These are phyloP conservation scores for Melanostigma gelatinosum DNA, from an alignment of 2,113 vertebrate species.

Conservation along the genomic window DNA sequence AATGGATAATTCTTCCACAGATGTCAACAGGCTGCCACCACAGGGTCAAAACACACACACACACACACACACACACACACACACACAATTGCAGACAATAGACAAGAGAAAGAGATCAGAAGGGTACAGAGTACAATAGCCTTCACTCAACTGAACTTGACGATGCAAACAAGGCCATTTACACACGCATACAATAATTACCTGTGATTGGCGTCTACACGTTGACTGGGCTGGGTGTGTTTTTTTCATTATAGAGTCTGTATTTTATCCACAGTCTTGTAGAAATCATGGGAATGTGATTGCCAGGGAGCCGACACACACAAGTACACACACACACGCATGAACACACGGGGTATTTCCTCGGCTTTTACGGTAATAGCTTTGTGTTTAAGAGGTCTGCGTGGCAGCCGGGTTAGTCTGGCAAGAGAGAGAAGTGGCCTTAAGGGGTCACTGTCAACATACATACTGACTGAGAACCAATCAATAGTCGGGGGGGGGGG, in stretches of 20 bases:
- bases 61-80: slow-evolving; percentile 17
- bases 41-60: slow-evolving; percentile 65
- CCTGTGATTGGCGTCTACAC: background rate
- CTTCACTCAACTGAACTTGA: slow-evolving; percentile 5
- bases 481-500: slow-evolving; percentile 51
- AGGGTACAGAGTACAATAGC: background rate
- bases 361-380: slow-evolving; percentile 8
- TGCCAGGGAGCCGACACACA: background rate
- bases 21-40: slow-evolving; percentile 74
- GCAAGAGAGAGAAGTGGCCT: slow-evolving; percentile 65
- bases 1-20: slow-evolving; percentile 74
- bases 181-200: background rate
- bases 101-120: slow-evolving; percentile 34
- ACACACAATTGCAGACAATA: slow-evolving; percentile 12
- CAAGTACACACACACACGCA: background rate
- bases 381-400: slow-evolving; percentile 34
- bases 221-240: background rate
- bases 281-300: slow-evolving; percentile 4
- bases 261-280: background rate
- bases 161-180: background rate
- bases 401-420: slow-evolving; percentile 36
- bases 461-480: slow-evolving; percentile 59
- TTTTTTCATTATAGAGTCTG: background rate
- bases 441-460: slow-evolving; percentile 81
- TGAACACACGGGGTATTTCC: slow-evolving; percentile 11